phyloP scores from a whole-genome alignment of 2,113 vertebrate genomes.

The Procavia capensis region DNA sequence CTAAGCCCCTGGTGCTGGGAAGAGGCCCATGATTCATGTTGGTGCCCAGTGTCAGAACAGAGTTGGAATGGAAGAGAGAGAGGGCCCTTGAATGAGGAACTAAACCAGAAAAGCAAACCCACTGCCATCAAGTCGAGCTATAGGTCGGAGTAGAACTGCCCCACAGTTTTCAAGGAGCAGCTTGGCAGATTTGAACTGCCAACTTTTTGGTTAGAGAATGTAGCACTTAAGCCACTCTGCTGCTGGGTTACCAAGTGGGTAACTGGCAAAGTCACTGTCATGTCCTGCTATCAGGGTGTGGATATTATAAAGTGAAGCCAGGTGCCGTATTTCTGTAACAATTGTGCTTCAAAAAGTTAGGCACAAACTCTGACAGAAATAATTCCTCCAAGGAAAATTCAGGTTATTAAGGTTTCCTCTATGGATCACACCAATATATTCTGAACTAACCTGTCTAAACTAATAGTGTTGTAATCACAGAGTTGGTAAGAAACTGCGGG shows the following conservation, averaged over 20 bases:
- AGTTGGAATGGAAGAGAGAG: not conserved
- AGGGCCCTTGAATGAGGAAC: not conserved
- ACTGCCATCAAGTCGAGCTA: no score
- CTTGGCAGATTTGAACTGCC: no score
- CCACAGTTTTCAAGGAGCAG: no score
- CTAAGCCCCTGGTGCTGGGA: not conserved
- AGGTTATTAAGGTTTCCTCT: not conserved
- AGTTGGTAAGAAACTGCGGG: not conserved
- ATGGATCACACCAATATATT: not conserved
- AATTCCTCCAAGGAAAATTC: not conserved
- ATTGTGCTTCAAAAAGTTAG: not conserved
- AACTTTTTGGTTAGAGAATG: no score
- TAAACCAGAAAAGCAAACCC: no score
- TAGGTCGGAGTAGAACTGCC: no score
- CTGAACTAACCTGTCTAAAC: constrained; percentile 3
- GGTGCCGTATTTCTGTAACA: not conserved
- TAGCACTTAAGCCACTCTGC: no score
- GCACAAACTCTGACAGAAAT: not conserved
- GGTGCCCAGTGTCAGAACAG: not conserved
- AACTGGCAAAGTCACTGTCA: not conserved
- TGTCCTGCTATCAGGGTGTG: accelerated
- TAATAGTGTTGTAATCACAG: not conserved
- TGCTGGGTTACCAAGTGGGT: no score
- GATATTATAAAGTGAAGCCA: not conserved
- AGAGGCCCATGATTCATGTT: not conserved